These are phyloP conservation scores for Sycophila texana DNA, from an alignment of 2,888 invertebrate species.

Conservation along the genomic window DNA sequence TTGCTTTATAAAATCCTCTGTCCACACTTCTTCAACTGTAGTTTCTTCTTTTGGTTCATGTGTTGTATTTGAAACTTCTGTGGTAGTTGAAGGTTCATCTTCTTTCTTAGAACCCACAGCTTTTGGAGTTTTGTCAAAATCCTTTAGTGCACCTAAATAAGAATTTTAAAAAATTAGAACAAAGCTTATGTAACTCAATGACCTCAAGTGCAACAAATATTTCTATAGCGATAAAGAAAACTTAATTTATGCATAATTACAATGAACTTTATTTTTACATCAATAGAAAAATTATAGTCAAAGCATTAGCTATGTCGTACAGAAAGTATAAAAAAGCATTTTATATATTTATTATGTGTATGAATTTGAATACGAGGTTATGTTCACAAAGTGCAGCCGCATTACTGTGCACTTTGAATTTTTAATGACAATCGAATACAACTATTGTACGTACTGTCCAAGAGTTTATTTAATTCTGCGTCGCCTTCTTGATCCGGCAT, in stretches of 20 bases:
- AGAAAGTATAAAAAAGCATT: constrained; percentile 1
- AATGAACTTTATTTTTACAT: neutral
- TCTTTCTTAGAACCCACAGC: constrained; percentile 56
- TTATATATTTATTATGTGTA: constrained; percentile 4
- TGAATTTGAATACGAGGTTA: constrained; percentile 38
- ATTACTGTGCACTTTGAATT: constrained; percentile 8
- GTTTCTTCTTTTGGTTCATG: constrained; percentile 59
- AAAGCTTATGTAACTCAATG: constrained; percentile 50
- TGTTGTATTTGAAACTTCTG: constrained; percentile 28
- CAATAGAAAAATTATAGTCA: neutral
- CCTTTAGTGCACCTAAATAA: constrained; percentile 80
- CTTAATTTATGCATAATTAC: neutral
- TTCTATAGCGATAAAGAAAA: constrained; percentile 3
- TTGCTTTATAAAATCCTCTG: constrained; percentile 84
- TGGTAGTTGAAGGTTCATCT: constrained; percentile 54
- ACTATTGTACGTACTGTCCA: constrained; percentile 82
- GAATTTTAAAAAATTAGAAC: constrained; percentile 32
- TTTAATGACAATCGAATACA: neutral
- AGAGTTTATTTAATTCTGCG: constrained; percentile 84
- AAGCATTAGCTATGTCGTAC: neutral
- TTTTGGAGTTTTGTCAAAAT: constrained; percentile 76
- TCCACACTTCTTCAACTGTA: constrained; percentile 79
- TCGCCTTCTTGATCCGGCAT: constrained; percentile 75
- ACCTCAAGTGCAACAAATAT: constrained; percentile 20
- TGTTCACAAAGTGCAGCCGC: constrained; percentile 23